These are phyloP conservation scores for Pygoscelis antarcticus DNA, from an alignment of 2,113 vertebrate genomes.

Conservation along the genomic window DNA sequence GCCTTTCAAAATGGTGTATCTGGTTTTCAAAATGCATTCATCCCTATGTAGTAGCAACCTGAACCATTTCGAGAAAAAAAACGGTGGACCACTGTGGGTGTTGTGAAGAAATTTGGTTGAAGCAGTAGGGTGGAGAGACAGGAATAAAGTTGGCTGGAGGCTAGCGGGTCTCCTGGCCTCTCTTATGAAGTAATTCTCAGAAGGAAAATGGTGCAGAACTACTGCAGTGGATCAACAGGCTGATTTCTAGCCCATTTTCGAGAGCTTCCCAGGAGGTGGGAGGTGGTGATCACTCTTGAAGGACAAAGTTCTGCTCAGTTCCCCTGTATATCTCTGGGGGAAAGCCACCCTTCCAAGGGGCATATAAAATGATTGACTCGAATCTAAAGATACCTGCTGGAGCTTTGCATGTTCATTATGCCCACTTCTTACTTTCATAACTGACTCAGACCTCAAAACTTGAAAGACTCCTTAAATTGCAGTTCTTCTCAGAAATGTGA, in stretches of 20 bases:
- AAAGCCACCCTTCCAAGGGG: background rate
- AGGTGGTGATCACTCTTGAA: background rate
- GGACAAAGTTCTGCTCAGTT: background rate
- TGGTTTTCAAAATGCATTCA: background rate
- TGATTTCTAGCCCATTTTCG: background rate
- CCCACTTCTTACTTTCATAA: background rate
- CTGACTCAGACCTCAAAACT: slow-evolving; percentile 56
- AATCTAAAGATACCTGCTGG: background rate
- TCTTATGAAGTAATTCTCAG: no score
- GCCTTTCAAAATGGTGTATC: background rate
- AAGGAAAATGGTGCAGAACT: background rate
- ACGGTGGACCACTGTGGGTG: rapidly evolving
- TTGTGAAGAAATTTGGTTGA: background rate
- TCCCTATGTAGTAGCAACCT: background rate
- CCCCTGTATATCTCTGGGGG: background rate
- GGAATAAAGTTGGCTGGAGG: background rate
- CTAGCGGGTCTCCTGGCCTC: background rate
- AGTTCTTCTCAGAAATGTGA: slow-evolving; percentile 19
- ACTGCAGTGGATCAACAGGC: background rate
- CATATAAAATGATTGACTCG: background rate
- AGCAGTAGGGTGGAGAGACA: background rate
- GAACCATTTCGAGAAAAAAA: background rate
- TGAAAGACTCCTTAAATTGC: slow-evolving; percentile 44
- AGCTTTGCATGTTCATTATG: background rate
- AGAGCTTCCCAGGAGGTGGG: background rate